Conservation (phyloP, 64 coral and sea anemone genomes). For the Catalaphyllia jardinei region DNA sequence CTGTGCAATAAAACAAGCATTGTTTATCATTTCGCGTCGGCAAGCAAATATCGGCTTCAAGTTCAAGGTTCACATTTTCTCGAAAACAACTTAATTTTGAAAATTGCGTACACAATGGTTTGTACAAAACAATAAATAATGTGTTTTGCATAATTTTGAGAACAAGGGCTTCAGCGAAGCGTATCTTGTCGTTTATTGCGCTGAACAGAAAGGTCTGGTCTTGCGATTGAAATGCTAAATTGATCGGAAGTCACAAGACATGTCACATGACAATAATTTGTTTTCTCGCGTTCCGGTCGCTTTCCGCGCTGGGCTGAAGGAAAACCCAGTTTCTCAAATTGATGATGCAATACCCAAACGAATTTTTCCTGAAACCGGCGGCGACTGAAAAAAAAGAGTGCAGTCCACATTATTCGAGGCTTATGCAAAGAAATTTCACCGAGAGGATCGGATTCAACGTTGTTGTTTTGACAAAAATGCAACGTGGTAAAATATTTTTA, state of each 20-base stretch:
- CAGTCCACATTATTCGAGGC: neutral
- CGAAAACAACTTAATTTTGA: neutral
- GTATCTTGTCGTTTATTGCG: neutral
- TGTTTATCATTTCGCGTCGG: neutral
- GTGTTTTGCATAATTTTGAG: neutral
- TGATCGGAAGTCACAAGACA: constrained; percentile 11
- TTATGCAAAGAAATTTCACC: neutral
- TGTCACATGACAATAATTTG: neutral
- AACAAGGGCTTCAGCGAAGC: neutral
- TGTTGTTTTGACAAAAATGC: neutral
- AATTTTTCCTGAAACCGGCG: neutral
- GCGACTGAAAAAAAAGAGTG: neutral
- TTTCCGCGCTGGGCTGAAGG: neutral
- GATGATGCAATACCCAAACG: constrained; percentile 2
- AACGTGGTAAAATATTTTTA: neutral
- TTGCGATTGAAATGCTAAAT: neutral
- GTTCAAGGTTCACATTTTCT: neutral
- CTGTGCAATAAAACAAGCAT: neutral
- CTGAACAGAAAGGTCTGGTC: neutral
- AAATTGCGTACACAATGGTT: neutral
- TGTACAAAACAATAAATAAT: neutral
- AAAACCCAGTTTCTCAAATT: constrained; percentile 14
- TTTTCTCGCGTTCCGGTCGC: neutral
- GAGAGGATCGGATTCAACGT: neutral
- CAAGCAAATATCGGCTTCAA: neutral